Evolutionary conservation across 2,113 vertebrate genomes (phyloP).

Genomic region (Dendrocopos noguchii): DNA sequence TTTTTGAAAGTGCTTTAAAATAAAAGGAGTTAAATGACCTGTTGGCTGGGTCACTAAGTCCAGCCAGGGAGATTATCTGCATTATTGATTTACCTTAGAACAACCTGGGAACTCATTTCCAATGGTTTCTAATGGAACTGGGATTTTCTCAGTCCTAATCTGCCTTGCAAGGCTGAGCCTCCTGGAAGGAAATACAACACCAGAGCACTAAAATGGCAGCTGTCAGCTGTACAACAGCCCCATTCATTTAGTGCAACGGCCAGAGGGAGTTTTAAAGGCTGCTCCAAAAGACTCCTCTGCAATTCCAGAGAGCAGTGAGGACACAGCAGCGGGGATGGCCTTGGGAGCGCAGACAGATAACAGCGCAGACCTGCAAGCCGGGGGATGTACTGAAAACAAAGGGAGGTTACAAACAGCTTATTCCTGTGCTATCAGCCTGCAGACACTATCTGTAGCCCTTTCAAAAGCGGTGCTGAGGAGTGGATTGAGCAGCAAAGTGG

Average conservation of each 20-base stretch:
- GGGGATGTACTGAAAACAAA: neutral
- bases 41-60: neutral
- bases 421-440: neutral
- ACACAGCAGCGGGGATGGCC: neutral
- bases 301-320: neutral
- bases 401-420: neutral
- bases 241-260: fast-evolving
- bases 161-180: neutral
- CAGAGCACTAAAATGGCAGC: neutral
- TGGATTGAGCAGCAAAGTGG: neutral
- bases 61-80: neutral
- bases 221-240: neutral
- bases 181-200: neutral
- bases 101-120: conserved; percentile 43
- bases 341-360: fast-evolving
- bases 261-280: neutral
- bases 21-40: neutral
- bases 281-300: neutral
- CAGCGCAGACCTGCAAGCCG: neutral
- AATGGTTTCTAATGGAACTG: conserved; percentile 34
- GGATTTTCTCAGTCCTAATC: conserved; percentile 28
- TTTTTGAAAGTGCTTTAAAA: neutral
- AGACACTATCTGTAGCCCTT: neutral
- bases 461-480: neutral
- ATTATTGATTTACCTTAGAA: conserved; percentile 38